Base-by-base conservation (phyloP, 2,797 vertebrate genomes). In the Enteromius viviparus region DNA sequence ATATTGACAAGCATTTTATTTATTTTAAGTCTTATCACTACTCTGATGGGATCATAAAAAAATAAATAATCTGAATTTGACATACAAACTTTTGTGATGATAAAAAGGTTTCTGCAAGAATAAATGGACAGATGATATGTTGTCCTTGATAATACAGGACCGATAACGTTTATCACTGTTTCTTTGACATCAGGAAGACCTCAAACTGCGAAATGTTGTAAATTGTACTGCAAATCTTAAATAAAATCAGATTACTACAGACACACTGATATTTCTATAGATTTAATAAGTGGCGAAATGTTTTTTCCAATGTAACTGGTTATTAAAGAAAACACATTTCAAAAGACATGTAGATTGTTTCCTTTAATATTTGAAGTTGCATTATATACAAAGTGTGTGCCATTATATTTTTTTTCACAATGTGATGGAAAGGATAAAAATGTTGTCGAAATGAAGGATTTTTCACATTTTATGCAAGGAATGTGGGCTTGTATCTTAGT, bases 351-450 rank as follows among this genome's bases (percentile, higher is more conserved):
- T 89, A 82, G 91, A 88, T 91, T 84, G 92, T 91, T 94, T 94
- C 83, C 85, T 90, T 95, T 95, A 94, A 94, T 95, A 93, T 94
- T 93, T 90, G 89, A 92, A 91, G 94, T 91, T 93, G 94, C 93
- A 91, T 92, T 95, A 94, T 95, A 89, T 95, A 96, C 94, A 96
- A 93, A 93, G 93, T 93, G 94, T 93, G 94, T 91, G 58, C 91
- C 89, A 88, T 90, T 88, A 89, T 92, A 89, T 85, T 89, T 40
- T 40, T 37, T 40, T 40, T 64, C 87, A 91, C 51, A 42, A 91
- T 89, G 86, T 90, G 87, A 91, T 83, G 74, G 37, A 53, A 90
- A 88, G 82, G 70, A 80, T 66, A 29, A 86, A 89, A 93, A 90
- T 88, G 87, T 84, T 81, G 87, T 92, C 93, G 92, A 93, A 94